phyloP scores from a whole-genome alignment of 2,113 vertebrate genomes.

The Rynchops niger region DNA sequence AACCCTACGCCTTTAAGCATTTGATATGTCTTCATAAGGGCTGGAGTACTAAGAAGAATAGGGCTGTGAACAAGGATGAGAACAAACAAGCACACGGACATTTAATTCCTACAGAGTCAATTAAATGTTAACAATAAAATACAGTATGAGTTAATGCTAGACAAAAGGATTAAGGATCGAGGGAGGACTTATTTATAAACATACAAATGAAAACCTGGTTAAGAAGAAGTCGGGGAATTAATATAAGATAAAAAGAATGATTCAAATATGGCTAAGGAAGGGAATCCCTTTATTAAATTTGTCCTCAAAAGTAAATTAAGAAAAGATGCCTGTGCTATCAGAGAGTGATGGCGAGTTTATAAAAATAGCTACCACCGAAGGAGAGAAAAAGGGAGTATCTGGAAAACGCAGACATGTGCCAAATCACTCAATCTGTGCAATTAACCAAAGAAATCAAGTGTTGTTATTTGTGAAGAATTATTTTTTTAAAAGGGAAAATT shows the following conservation, averaged over 20 bases:
- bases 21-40: fast-evolving
- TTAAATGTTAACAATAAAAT: constrained; percentile 57
- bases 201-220: constrained; percentile 30
- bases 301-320: constrained; percentile 61
- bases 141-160: not conserved
- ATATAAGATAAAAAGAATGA: constrained; percentile 52
- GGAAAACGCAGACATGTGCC: constrained; percentile 53
- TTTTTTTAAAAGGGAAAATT: constrained; percentile 4
- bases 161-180: constrained; percentile 60
- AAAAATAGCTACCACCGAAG: constrained; percentile 50
- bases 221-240: constrained; percentile 43
- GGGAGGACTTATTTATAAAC: constrained; percentile 41
- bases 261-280: constrained; percentile 39
- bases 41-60: not conserved
- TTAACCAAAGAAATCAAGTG: constrained; percentile 44
- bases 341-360: constrained; percentile 27
- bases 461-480: constrained; percentile 26
- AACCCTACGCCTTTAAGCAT: not conserved
- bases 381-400: constrained; percentile 37
- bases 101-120: constrained; percentile 49
- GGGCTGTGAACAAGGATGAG: not conserved
- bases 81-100: not conserved
- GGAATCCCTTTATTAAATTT: constrained; percentile 70
- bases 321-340: constrained; percentile 19
- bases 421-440: constrained; percentile 68